Evolutionary conservation across 2,888 invertebrate species (phyloP).

Genomic region (Luffia ferchaultella): DNA sequence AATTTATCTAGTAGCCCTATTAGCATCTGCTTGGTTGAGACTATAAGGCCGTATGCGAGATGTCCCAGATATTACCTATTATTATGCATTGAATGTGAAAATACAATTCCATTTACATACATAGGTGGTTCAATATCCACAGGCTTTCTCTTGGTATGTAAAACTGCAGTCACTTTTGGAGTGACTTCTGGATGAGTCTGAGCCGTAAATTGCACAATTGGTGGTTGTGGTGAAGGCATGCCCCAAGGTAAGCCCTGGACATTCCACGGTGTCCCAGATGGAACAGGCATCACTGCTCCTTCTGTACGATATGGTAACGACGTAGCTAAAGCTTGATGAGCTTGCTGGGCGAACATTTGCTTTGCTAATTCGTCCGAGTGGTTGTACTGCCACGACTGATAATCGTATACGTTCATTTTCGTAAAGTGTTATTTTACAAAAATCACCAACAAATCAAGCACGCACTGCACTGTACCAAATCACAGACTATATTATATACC

Average conservation of each 20-base stretch:
- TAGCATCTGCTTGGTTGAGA: too few relatives aligned
- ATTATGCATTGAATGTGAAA: too few relatives aligned
- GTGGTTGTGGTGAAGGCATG: constrained; percentile 37
- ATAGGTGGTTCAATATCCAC: constrained; percentile 47
- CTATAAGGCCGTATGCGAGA: too few relatives aligned
- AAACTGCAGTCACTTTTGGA: constrained; percentile 25
- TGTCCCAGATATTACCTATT: too few relatives aligned
- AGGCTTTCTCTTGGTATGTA: constrained; percentile 54
- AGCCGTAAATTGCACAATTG: constrained; percentile 54
- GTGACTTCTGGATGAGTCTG: constrained; percentile 30
- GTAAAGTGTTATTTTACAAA: neutral
- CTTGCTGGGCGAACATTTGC: constrained; percentile 48
- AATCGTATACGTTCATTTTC: constrained; percentile 50
- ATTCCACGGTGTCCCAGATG: constrained; percentile 58
- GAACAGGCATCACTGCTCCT: constrained; percentile 33
- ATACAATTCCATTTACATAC: too few relatives aligned
- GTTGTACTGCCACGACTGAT: constrained; percentile 35
- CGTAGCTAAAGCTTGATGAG: constrained; percentile 23
- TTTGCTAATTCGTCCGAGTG: constrained; percentile 34
- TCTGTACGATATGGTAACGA: neutral
- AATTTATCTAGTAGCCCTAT: too few relatives aligned
- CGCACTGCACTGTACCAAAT: neutral
- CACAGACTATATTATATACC: neutral
- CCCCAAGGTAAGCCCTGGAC: constrained; percentile 64
- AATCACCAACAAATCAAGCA: neutral